Base-by-base conservation (phyloP, 2,797 vertebrate species). In the Kryptopterus vitreolus region DNA sequence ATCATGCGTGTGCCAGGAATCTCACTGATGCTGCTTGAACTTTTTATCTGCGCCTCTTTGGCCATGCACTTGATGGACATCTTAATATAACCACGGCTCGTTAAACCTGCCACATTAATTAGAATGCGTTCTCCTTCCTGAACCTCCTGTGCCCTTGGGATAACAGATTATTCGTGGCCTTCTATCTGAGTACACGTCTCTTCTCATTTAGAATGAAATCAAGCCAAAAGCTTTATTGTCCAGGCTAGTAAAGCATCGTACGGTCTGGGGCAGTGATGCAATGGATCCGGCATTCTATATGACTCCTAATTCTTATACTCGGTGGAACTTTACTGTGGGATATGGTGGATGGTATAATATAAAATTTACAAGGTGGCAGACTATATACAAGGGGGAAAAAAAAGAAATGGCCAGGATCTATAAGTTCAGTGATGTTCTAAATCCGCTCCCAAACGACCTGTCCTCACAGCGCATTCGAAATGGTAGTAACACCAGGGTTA, bases 191-290 rank as follows among this genome's bases (percentile, higher is more conserved):
- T 50, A 33, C 65, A 53, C 2, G 18, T 70, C 74, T 69, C 7
- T 62, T 78, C 80, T 77, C 22, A 58, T 79, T 55, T 77, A 55
- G 55, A 83, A 77, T 48, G 65, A 9, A 73, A 4, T 81, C 52
- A 69, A 63, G 72, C 77, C 55, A 29, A 74, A 24, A 29, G 76
- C 48, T 79, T 84, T 78, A 86, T 86, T 79, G 24, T 38, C 35
- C 57, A 72, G 77, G 46, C 26, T 31, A 43, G 48, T 62, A 76
- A 31, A 48, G 38, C 73, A 15, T 31, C 29, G 33, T 73, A 63
- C 38, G 65, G n/a, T 63, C 69, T 50, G 46, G 29, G 22, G 15
- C 52, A 73, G 38, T 69, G 52, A 78, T 46, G 71, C 58, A 16
- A 35, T 66, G 22, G 70, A 29, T 43, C 35, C 26, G 8, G 72